Evolutionary conservation across 2,113 vertebrate genomes (phyloP), one percentile per base, ranked within the genome.

Genomic region (Ramphastos sulfuratus): DNA sequence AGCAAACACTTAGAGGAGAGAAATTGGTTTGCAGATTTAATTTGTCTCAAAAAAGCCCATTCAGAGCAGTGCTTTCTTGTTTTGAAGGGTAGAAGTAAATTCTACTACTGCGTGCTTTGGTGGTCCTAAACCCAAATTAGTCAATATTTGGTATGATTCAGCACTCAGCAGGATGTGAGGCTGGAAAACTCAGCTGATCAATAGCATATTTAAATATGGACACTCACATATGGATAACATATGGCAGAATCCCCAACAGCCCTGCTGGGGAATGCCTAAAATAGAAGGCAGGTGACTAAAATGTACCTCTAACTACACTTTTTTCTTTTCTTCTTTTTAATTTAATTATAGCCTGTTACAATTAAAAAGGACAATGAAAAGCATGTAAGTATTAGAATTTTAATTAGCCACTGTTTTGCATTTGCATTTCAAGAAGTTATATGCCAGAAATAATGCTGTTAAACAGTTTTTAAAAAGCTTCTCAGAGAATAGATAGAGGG

Each of bases 381-480:
- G 16, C 61, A 56, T 13, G n/a, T 35, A 78, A 67, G 61, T 74
- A 72, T 50, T 61, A 60, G 25, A 93, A 81, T 92, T 86, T 83
- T 94, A 93, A 93, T 95, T 92, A 90, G 65, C 4, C 52, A 77
- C 60, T 92, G 82, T 85, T 94, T 85, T 85, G 56, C 18, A 91
- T 85, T 82, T 92, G 84, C 67, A 90, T 85, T 94, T 83, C 75
- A 87, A 85, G 65, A 85, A 91, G 31, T 64, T 87, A 60, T 30
- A 27, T 74, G 66, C 44, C 87, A 92, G 54, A 95, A 95, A 92
- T 50, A 75, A 85, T 35, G 20, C 61, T 6, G 18, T 54, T 77
- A 91, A 81, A 48, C 55, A 7, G 58, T 85, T 91, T 93, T 82
- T 77, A 3, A 70, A 80, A 85, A 75, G 33, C 69, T 91, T 85